Conservation (phyloP, 2,797 vertebrate species). For the Dallia pectoralis region DNA sequence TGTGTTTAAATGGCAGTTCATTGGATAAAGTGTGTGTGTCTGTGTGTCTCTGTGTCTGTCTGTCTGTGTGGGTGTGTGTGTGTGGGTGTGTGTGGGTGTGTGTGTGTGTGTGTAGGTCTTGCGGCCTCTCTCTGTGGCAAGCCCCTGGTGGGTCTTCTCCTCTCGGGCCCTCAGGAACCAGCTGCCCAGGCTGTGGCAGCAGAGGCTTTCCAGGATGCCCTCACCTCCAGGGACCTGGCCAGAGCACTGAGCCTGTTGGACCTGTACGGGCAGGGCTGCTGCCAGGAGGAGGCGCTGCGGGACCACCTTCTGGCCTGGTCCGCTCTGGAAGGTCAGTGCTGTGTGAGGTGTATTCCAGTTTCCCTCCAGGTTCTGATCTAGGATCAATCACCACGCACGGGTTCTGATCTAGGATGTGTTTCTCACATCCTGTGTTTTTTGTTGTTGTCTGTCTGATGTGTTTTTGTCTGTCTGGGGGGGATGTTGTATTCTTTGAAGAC, state of each 20-base stretch:
- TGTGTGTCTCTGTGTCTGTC: too few relatives aligned
- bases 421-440: too few relatives aligned
- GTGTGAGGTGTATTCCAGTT: background rate
- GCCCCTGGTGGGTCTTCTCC: conserved; percentile 72
- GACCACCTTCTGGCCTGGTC: conserved; percentile 87
- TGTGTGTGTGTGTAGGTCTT: conserved; percentile 39
- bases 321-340: conserved; percentile 78
- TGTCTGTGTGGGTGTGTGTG: background rate
- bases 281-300: conserved; percentile 72
- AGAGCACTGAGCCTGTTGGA: conserved; percentile 82
- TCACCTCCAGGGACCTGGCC: conserved; percentile 75
- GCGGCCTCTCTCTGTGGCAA: conserved; percentile 78
- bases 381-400: too few relatives aligned
- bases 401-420: too few relatives aligned
- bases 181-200: conserved; percentile 70
- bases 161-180: conserved; percentile 82
- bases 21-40: too few relatives aligned
- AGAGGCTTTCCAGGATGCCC: conserved; percentile 82
- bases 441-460: too few relatives aligned
- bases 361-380: too few relatives aligned
- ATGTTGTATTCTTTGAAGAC: background rate
- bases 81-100: too few relatives aligned
- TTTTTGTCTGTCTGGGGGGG: too few relatives aligned
- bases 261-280: conserved; percentile 75
- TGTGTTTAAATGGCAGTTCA: too few relatives aligned